Conservation (phyloP, 1,140 invertebrate genomes). For the Aricia agestis region DNA sequence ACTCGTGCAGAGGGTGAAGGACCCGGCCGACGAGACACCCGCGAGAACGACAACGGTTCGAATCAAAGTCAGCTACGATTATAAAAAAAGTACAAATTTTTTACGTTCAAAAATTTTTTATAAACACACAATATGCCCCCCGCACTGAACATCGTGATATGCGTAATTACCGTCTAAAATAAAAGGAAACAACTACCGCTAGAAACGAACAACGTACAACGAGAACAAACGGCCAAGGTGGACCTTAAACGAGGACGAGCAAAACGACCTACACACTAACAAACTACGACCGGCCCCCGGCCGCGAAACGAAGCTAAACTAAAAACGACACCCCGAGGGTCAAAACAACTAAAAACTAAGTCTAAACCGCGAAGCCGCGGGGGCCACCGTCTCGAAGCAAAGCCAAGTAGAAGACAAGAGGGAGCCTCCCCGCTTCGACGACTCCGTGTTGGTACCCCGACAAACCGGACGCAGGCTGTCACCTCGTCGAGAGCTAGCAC, state of each 20-base stretch:
- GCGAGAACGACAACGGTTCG: not conserved
- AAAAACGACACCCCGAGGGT: slow-evolving; percentile 18
- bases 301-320: slow-evolving; percentile 29
- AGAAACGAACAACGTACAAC: slow-evolving; percentile 63
- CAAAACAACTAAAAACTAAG: slow-evolving; percentile 44
- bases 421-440: slow-evolving; percentile 8
- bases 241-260: slow-evolving; percentile 47
- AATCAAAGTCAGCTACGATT: slow-evolving; percentile 11
- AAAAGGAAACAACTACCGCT: slow-evolving; percentile 44
- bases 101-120: slow-evolving; percentile 11
- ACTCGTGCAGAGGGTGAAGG: slow-evolving; percentile 51
- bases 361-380: slow-evolving; percentile 28
- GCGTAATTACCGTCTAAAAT: slow-evolving; percentile 65
- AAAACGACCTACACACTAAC: slow-evolving; percentile 56
- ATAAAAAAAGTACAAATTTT: slow-evolving; percentile 13
- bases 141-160: slow-evolving; percentile 48
- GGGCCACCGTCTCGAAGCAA: slow-evolving; percentile 18
- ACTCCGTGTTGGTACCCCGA: not conserved
- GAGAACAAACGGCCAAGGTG: slow-evolving; percentile 48
- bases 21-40: slow-evolving; percentile 48
- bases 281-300: slow-evolving; percentile 23
- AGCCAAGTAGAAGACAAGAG: slow-evolving; percentile 3
- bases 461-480: not conserved
- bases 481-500: slow-evolving; percentile 31
- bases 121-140: slow-evolving; percentile 5